Percentiles rank a stretch among this genome's conserved stretches.
Evolutionary conservation across 1,140 invertebrate genomes (phyloP).

Genomic region (Melipona quadrifasciata): DNA sequence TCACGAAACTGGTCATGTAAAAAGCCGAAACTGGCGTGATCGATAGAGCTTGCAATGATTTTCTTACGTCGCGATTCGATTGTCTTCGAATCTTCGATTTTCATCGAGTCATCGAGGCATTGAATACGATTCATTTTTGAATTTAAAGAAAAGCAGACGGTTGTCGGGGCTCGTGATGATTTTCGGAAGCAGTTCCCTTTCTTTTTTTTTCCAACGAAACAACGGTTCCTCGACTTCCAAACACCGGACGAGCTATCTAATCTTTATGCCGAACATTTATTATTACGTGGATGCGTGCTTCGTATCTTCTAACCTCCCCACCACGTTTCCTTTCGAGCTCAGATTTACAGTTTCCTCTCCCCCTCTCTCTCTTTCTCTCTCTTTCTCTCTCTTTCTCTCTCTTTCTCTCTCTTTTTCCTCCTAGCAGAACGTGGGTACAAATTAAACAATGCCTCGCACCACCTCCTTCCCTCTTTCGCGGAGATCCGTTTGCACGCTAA

Average conservation of each 20-base stretch:
- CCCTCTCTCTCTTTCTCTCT: too few species aligned
- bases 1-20: too few species aligned
- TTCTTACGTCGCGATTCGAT: too few species aligned
- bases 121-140: neutral
- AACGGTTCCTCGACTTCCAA: neutral
- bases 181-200: neutral
- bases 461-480: neutral
- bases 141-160: neutral
- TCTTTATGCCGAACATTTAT: neutral
- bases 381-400: too few species aligned
- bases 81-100: too few species aligned
- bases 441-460: neutral
- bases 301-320: neutral
- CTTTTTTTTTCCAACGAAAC: neutral
- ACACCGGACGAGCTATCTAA: slow-evolving; percentile 28
- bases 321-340: neutral
- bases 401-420: neutral
- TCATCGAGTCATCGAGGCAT: neutral
- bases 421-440: neutral
- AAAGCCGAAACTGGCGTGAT: too few species aligned
- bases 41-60: too few species aligned
- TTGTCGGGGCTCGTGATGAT: neutral
- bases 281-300: neutral
- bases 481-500: neutral
- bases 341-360: neutral